Evolutionary conservation across 1,140 invertebrate species (phyloP).

Genomic region (Theocolax elegans): DNA sequence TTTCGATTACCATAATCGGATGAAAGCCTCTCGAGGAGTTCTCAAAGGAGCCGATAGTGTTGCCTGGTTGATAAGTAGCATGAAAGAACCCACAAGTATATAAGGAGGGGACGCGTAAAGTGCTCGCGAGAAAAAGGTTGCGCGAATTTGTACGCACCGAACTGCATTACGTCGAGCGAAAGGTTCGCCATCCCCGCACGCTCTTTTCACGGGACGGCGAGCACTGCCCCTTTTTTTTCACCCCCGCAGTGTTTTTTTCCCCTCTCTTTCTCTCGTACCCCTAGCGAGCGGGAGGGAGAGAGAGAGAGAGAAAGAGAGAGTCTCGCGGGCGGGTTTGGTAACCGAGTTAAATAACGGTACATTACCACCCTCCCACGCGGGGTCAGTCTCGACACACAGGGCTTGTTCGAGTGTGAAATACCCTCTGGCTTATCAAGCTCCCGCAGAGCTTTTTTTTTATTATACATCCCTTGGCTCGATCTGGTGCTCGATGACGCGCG

Average conservation of each 20-base stretch:
- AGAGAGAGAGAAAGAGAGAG: constrained; percentile 12
- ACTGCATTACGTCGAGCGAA: neutral
- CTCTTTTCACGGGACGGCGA: constrained; percentile 66
- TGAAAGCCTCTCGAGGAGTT: too few species aligned
- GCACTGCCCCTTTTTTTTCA: constrained; percentile 56
- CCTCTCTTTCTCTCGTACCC: neutral
- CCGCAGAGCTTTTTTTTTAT: constrained; percentile 58
- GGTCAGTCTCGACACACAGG: constrained; percentile 48
- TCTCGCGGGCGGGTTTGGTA: constrained; percentile 48
- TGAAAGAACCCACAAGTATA: neutral
- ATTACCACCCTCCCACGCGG: constrained; percentile 60
- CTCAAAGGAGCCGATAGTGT: too few species aligned
- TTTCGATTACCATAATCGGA: too few species aligned
- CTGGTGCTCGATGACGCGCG: neutral
- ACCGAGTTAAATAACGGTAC: constrained; percentile 68
- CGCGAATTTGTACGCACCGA: constrained; percentile 4
- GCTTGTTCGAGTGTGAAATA: constrained; percentile 67
- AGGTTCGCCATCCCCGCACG: constrained; percentile 52
- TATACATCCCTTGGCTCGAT: too few species aligned
- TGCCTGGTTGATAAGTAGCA: constrained; percentile 1
- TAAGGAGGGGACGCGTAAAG: neutral
- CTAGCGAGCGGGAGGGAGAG: neutral
- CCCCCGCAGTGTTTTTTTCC: constrained; percentile 31
- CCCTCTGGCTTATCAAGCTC: constrained; percentile 63
- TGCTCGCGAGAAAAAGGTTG: neutral